Base-by-base conservation (phyloP, 92 coral and sea anemone genomes). In the Actinostola sp. region DNA sequence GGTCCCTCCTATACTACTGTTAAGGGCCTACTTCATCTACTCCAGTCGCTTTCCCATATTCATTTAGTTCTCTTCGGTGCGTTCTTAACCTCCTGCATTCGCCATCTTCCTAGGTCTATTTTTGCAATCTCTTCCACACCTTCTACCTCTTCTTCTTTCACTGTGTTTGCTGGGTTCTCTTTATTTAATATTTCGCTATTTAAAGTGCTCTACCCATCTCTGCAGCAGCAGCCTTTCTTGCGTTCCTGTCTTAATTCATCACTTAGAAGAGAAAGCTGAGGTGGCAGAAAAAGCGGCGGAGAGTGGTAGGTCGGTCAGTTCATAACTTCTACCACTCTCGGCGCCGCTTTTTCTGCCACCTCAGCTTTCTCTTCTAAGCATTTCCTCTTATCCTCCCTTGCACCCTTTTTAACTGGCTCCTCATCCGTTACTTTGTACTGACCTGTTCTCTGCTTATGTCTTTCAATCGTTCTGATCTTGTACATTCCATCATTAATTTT, bases 161-260 rank as follows among this genome's bases (percentile, higher is more conserved):
- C n/a, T 50, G 57, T 42, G 41, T 70, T 70, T 5, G 6, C 25
- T 21, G 66, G 65, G 48, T 53, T 19, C 9, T 70, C 13, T 53
- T 51, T 53, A 61, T 53, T 70, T 70, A 70, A 25, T 31, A 0
- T 9, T 70, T 70, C 32, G 31, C 76, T n/a, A n/a, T n/a, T n/a
- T 70, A 24, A 70, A 70, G 63, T 70, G 28, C 49, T 35, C 43
- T 61, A 25, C 36, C 63, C 56, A 31, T 1, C 75, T 32, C 24
- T 21, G n/a, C n/a, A n/a, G n/a, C n/a, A n/a, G 17, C 59, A 36
- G 36, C 43, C 0, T 36, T 21, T 52, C 26, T 39, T 48, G 20
- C 70, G 31, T 60, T 39, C 33, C 63, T 72, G 70, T 72, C 78
- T 32, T 42, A n/a, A 35, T n/a, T 28, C 38, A 43, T 60, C 42